Base-by-base conservation (phyloP, 1,140 invertebrate species). In the Trichoplusia ni region DNA sequence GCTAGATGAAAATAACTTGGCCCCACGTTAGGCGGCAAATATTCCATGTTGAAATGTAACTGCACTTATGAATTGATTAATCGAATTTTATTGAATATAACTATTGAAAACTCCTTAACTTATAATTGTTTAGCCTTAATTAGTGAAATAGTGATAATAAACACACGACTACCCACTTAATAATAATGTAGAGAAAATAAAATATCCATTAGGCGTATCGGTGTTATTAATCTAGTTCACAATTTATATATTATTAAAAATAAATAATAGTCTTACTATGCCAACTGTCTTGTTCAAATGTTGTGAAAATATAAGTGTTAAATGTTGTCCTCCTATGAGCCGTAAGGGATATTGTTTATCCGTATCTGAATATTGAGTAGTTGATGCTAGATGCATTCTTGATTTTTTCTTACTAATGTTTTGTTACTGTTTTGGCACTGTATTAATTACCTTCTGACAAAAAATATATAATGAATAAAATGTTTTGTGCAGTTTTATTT, bases 361-460 rank as follows among this genome's bases (percentile, higher is more conserved):
- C n/a, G n/a, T 84, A 69, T 81, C 76, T 77, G 75, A 71, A 71
- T 81, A 77, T 79, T 77, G 68, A 75, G 84, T 90, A 90, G 83
- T 85, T 78, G 62, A 81, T 82, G 86, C 86, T 89, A 89, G 86
- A 84, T 86, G 82, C 86, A 84, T 80, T 78, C 74, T 75, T 81
- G 64, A 77, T 84, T 85, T 86, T 84, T 80, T 82, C 78, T 81
- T 86, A 87, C 84, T 87, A 89, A 87, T 86, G 75, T 84, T 89
- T 89, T 89, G 86, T 89, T 89, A 87, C 79, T 88, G 84, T 86
- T 88, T 89, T 86, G 86, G 86, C 86, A 89, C 84, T 82, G 82
- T 87, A 86, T 87, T 89, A 89, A 89, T 89, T 87, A 89, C 82
- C 86, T 89, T 89, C 86, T 87, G 86, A 87, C 82, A 86, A 89